A percentile compares a stretch with the other conserved stretches of the same genome.
phyloP scores from a whole-genome alignment of 1,140 invertebrate species.

The Semibalanus balanoides region DNA sequence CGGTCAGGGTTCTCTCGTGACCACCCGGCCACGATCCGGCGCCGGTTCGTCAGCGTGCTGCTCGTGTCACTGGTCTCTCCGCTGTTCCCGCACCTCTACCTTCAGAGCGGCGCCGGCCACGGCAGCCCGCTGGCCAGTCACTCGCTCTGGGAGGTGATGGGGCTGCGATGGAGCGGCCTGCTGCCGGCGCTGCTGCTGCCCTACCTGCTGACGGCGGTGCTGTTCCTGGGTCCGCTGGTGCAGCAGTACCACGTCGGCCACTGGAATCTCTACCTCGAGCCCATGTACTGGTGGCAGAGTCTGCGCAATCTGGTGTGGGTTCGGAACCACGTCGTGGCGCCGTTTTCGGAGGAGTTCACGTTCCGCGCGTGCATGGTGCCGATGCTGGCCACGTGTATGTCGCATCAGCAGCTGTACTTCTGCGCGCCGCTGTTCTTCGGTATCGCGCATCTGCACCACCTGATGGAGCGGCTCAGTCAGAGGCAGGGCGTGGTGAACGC shows the following conservation, averaged over 20 bases:
- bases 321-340: constrained; percentile 77
- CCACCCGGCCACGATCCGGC: constrained; percentile 75
- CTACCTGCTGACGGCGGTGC: constrained; percentile 59
- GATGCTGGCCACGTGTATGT: constrained; percentile 64
- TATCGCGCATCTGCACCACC: constrained; percentile 79
- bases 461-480: constrained; percentile 58
- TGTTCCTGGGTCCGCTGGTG: constrained; percentile 68
- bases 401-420: constrained; percentile 57
- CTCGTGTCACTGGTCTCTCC: constrained; percentile 64
- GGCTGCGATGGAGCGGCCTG: constrained; percentile 55
- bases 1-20: constrained; percentile 45
- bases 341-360: constrained; percentile 85
- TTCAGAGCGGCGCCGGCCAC: constrained; percentile 22
- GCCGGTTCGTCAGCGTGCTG: constrained; percentile 69
- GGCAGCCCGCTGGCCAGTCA: constrained; percentile 8
- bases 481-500: constrained; percentile 27
- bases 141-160: constrained; percentile 51
- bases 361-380: constrained; percentile 90
- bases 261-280: constrained; percentile 32
- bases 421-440: constrained; percentile 85
- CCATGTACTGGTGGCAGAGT: constrained; percentile 54
- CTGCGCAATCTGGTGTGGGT: constrained; percentile 65
- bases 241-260: constrained; percentile 40
- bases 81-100: constrained; percentile 36
- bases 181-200: constrained; percentile 57